Percentiles rank a stretch among this genome's conserved stretches.
Evolutionary conservation across 1,140 invertebrate species (phyloP).

Genomic region (Anadara kagoshimensis): DNA sequence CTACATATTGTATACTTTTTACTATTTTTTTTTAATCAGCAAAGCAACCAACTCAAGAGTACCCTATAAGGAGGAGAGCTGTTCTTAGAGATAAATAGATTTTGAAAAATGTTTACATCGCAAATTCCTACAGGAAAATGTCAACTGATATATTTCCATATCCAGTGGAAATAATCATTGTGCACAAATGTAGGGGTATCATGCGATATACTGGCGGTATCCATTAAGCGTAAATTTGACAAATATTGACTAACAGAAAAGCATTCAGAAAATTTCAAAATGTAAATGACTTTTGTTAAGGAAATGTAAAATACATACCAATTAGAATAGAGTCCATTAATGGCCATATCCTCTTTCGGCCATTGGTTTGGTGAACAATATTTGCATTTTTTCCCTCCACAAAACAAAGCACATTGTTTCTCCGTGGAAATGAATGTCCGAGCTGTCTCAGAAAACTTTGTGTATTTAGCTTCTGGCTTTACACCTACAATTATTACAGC

Average conservation of each 20-base stretch:
- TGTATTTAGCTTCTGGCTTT: constrained; percentile 48
- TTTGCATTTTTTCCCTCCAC: constrained; percentile 87
- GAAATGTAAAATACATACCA: constrained; percentile 78
- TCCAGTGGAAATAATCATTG: no score
- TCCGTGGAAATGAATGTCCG: constrained; percentile 49
- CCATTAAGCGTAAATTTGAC: no score
- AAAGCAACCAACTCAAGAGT: no score
- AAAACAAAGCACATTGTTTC: constrained; percentile 60
- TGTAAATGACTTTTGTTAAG: background rate
- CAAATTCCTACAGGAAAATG: no score
- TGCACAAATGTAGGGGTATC: no score
- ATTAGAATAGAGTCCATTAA: constrained; percentile 87
- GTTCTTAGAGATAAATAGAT: no score
- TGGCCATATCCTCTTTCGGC: constrained; percentile 81
- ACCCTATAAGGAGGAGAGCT: no score
- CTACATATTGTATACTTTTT: no score
- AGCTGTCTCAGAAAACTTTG: constrained; percentile 53
- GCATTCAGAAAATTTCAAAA: background rate
- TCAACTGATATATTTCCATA: no score
- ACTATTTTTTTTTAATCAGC: no score
- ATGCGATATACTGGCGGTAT: no score
- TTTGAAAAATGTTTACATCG: no score
- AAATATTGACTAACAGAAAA: background rate
- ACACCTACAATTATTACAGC: constrained; percentile 35
- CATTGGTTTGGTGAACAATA: constrained; percentile 84